phyloP scores from a whole-genome alignment of 2,113 vertebrate species.

The Calyptomena viridis region DNA sequence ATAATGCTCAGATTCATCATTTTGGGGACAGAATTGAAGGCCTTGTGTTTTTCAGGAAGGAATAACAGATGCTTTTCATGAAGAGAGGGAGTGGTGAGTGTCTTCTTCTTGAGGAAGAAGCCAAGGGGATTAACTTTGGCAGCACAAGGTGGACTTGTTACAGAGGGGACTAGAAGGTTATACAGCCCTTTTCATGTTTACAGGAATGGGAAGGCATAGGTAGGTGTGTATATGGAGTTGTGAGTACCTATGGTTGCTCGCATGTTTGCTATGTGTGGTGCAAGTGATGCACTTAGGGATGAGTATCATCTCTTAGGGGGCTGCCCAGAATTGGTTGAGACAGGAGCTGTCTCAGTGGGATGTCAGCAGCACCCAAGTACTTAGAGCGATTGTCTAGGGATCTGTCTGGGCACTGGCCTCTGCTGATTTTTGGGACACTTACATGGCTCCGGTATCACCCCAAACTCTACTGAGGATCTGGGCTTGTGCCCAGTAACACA shows the following conservation, averaged over 20 bases:
- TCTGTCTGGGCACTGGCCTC: not conserved
- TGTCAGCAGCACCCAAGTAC: not conserved
- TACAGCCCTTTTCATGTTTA: not conserved
- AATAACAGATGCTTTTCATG: conserved; percentile 2
- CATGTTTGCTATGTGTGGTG: not conserved
- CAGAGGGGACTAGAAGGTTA: not conserved
- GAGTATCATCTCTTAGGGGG: not conserved
- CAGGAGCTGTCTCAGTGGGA: not conserved
- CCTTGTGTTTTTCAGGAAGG: not conserved
- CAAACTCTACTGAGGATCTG: not conserved
- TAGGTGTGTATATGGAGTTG: not conserved
- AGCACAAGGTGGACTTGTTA: not conserved
- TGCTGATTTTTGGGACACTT: not conserved
- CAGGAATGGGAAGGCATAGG: not conserved
- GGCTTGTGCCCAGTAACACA: not conserved
- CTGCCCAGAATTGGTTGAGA: not conserved
- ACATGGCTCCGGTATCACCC: not conserved
- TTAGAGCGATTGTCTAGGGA: not conserved
- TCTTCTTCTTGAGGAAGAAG: not conserved
- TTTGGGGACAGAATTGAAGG: conserved; percentile 16
- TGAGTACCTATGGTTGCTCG: not conserved
- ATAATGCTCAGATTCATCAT: conserved; percentile 52
- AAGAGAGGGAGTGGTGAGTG: not conserved
- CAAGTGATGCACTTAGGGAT: not conserved
- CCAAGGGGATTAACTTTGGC: not conserved